Evolutionary conservation across 2,797 vertebrate species (phyloP), one percentile per base, ranked within the genome.

Genomic region (Pyrocephalus nanus): DNA sequence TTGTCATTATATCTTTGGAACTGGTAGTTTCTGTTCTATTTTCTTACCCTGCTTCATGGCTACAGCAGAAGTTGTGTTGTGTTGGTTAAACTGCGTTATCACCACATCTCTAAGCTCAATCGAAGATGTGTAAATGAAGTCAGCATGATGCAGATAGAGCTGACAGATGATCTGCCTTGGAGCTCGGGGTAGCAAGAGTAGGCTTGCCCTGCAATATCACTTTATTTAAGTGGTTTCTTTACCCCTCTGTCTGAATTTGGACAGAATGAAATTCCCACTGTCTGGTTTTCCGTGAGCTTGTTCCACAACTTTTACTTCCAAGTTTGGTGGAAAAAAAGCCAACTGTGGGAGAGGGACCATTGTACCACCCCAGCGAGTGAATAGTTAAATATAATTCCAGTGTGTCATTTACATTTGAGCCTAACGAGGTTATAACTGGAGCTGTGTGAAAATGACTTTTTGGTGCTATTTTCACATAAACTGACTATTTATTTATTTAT

Each of bases 51-150:
- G 45, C 65, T 74, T 54, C 9, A 66, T 91, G 60, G 92, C 93
- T 83, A 87, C 86, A 93, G 94, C 93, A 96, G 96, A 95, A 95
- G 90, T 74, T 94, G 80, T 92, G 92, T 90, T 97, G 94, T 94
- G 43, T 95, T 96, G 97, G 97, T 96, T 98, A 97, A 98, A 96
- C 96, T 96, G 95, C 62, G 47, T 98, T 97, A 96, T 96, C 86
- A 18, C 97, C 92, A 84, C 96, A 51, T 96, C 95, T 86, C 94
- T 57, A 73, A 86, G 96, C 96, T 97, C 97, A 95, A 95, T 97
- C 62, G 85, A 96, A 97, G 96, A 98, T 0, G 96, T 98, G 98
- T 96, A 98, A 98, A 98, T 98, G 98, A 97, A 98, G 97, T 95
- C 98, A 98, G 98, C 97, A 27, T 96, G 98, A 92, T 94, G 96